Conservation (phyloP, 2,113 vertebrate species). For the Rutilus rutilus region DNA sequence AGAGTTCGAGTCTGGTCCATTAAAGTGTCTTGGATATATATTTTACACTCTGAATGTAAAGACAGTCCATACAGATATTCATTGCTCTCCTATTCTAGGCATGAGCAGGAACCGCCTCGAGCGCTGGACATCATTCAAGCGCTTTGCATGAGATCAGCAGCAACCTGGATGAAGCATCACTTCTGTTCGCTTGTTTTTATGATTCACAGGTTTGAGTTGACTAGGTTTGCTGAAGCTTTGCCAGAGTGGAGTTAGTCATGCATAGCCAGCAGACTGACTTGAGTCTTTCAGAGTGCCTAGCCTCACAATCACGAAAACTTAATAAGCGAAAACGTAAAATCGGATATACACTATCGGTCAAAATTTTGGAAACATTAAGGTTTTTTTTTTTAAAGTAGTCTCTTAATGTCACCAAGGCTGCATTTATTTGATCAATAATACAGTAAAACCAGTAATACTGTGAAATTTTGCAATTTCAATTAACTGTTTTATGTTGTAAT, state of each 20-base stretch:
- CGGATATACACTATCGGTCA: too few species aligned
- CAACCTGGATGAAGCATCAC: conserved; percentile 31
- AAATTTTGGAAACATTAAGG: too few species aligned
- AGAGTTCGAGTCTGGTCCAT: background rate
- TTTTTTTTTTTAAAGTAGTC: too few species aligned
- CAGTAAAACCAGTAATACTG: too few species aligned
- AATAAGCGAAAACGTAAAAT: too few species aligned
- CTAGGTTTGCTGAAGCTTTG: background rate
- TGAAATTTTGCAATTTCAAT: too few species aligned
- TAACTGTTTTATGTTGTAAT: too few species aligned
- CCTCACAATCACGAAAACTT: background rate
- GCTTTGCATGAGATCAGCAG: conserved; percentile 37
- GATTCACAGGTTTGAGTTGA: conserved; percentile 46
- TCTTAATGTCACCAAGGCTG: too few species aligned
- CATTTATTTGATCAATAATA: too few species aligned
- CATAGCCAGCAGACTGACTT: conserved; percentile 40
- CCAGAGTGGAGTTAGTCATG: conserved; percentile 42
- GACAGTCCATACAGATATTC: background rate
- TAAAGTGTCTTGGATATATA: background rate
- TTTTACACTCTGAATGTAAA: background rate
- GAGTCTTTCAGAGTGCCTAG: background rate
- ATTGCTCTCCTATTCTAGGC: background rate
- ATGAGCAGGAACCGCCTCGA: background rate
- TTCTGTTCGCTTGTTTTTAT: conserved; percentile 52
- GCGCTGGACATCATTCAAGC: conserved; percentile 13